These are phyloP conservation scores for Drosophila pegasa DNA, from an alignment of 2,888 invertebrate genomes.

Conservation along the genomic window DNA sequence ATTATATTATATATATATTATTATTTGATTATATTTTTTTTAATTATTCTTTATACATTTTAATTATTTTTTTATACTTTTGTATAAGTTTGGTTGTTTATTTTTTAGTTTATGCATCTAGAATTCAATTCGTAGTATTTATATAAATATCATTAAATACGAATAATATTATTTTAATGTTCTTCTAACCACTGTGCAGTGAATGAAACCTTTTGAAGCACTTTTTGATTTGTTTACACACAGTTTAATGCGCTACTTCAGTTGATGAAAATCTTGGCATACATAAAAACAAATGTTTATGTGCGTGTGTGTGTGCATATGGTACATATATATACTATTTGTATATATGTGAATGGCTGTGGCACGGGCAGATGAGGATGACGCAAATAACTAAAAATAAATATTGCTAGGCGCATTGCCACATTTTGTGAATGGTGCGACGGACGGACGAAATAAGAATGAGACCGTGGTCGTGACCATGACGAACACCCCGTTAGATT, in stretches of 20 bases:
- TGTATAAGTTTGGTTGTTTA: too few species aligned
- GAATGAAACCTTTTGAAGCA: conserved; percentile 20
- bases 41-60: too few species aligned
- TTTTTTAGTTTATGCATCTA: background rate
- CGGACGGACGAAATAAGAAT: conserved; percentile 27
- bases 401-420: conserved; percentile 53
- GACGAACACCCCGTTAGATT: conserved; percentile 46
- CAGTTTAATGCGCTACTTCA: conserved; percentile 51
- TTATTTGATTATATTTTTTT: too few species aligned
- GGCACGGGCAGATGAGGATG: conserved; percentile 69
- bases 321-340: conserved; percentile 15
- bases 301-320: conserved; percentile 8
- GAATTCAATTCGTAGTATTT: background rate
- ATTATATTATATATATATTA: too few species aligned
- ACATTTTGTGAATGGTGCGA: conserved; percentile 42
- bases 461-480: conserved; percentile 74
- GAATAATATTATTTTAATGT: background rate
- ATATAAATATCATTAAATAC: background rate
- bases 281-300: conserved; percentile 40
- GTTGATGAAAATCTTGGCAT: conserved; percentile 55
- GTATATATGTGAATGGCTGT: conserved; percentile 45
- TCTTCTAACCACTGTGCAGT: conserved; percentile 3
- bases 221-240: conserved; percentile 70
- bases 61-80: too few species aligned
- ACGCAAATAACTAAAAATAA: conserved; percentile 83